These are phyloP conservation scores for Varanus komodoensis DNA, from an alignment of 2,113 vertebrate species.

Conservation along the genomic window DNA sequence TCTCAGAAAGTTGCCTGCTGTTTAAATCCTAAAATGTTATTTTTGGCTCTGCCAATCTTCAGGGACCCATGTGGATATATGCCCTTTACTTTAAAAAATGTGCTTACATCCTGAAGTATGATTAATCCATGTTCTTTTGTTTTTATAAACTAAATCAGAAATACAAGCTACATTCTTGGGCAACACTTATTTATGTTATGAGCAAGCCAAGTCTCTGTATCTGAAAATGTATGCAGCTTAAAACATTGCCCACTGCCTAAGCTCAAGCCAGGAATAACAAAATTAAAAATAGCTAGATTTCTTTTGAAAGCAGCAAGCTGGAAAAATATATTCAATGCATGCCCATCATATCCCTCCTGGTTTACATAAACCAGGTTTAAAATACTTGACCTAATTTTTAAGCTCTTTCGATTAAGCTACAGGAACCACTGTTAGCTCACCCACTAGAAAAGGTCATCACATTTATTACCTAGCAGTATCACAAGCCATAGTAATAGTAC, in stretches of 20 bases:
- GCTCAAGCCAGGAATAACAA: constrained; percentile 16
- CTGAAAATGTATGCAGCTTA: constrained; percentile 13
- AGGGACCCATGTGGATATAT: constrained; percentile 40
- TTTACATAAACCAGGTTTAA: background rate
- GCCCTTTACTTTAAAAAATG: constrained; percentile 58
- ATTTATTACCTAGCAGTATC: background rate
- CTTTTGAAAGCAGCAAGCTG: background rate
- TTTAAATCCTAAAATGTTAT: constrained; percentile 50
- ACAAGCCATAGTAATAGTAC: background rate
- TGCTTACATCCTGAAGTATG: constrained; percentile 54
- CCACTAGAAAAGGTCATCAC: background rate
- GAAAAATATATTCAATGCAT: background rate
- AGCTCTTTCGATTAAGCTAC: background rate
- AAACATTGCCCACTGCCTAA: constrained; percentile 15
- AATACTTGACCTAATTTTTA: constrained; percentile 6
- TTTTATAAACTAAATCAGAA: constrained; percentile 53
- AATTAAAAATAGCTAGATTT: background rate
- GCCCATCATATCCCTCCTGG: background rate
- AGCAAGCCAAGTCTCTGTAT: constrained; percentile 31
- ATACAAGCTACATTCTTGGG: constrained; percentile 27
- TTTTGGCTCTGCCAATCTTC: constrained; percentile 50
- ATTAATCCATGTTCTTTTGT: constrained; percentile 61
- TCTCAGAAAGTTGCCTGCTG: background rate
- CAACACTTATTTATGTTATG: constrained; percentile 2
- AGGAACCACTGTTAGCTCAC: background rate